These are phyloP conservation scores for Xestia ashworthii DNA, from an alignment of 2,888 invertebrate species.

Conservation along the genomic window DNA sequence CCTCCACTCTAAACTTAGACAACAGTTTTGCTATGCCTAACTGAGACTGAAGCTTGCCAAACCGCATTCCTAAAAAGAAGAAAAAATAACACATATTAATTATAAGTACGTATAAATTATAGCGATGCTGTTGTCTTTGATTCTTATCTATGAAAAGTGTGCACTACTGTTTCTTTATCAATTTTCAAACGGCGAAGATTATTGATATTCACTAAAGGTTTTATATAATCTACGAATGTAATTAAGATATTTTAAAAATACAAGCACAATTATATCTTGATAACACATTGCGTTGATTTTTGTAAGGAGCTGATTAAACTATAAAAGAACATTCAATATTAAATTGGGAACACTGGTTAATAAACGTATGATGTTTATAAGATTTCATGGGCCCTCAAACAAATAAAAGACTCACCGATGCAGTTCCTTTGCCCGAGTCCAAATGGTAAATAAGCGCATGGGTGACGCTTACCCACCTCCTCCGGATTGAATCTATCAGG, in stretches of 20 bases:
- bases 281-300: background rate
- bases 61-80: slow-evolving; percentile 74
- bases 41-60: slow-evolving; percentile 73
- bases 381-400: background rate
- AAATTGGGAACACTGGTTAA: background rate
- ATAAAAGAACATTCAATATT: background rate
- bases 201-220: background rate
- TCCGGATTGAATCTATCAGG: slow-evolving; percentile 84
- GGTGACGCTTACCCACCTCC: slow-evolving; percentile 72
- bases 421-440: slow-evolving; percentile 84
- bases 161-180: background rate
- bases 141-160: background rate
- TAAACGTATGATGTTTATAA: background rate
- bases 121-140: background rate
- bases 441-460: slow-evolving; percentile 82
- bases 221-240: background rate
- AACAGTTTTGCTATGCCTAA: slow-evolving; percentile 72
- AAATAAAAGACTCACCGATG: slow-evolving; percentile 76
- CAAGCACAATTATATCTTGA: background rate
- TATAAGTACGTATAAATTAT: background rate
- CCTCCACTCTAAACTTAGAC: slow-evolving; percentile 69
- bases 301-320: background rate
- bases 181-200: background rate
- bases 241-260: background rate
- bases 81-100: background rate